These are phyloP conservation scores for Saccostrea glomerata DNA, from an alignment of 1,140 invertebrate genomes.

Conservation along the genomic window DNA sequence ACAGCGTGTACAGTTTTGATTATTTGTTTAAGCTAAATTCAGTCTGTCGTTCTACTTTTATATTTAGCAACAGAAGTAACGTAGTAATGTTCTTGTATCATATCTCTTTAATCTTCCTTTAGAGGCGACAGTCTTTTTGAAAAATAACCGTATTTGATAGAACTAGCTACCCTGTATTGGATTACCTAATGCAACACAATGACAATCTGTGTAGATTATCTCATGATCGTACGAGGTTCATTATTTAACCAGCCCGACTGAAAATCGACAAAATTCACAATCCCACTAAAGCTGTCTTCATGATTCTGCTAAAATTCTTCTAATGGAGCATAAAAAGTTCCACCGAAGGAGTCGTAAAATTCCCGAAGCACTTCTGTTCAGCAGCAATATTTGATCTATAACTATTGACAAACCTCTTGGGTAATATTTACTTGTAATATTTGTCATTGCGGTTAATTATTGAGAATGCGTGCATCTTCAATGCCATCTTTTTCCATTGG, in stretches of 20 bases:
- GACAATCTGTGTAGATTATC: not conserved
- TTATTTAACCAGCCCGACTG: not conserved
- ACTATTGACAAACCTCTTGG: constrained; percentile 25
- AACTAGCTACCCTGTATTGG: not conserved
- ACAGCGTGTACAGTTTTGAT: too few species aligned
- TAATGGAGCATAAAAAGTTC: not conserved
- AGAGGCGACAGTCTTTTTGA: not conserved
- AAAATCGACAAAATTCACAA: not conserved
- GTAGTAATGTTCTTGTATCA: not conserved
- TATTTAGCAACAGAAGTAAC: too few species aligned
- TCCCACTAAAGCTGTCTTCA: not conserved
- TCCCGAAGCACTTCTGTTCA: not conserved
- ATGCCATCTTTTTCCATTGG: not conserved
- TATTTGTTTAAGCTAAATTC: too few species aligned
- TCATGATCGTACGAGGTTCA: not conserved
- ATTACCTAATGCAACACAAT: not conserved
- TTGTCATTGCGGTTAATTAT: not conserved
- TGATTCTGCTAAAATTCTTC: not conserved
- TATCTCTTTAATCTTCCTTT: not conserved
- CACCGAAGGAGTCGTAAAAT: not conserved
- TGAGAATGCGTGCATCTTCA: not conserved
- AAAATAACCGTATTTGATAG: not conserved
- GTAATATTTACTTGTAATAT: constrained; percentile 17
- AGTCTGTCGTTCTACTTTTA: too few species aligned
- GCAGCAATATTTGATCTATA: not conserved